Evolutionary conservation across 2,888 invertebrate genomes (phyloP).

Genomic region (Lomographa bimaculata): DNA sequence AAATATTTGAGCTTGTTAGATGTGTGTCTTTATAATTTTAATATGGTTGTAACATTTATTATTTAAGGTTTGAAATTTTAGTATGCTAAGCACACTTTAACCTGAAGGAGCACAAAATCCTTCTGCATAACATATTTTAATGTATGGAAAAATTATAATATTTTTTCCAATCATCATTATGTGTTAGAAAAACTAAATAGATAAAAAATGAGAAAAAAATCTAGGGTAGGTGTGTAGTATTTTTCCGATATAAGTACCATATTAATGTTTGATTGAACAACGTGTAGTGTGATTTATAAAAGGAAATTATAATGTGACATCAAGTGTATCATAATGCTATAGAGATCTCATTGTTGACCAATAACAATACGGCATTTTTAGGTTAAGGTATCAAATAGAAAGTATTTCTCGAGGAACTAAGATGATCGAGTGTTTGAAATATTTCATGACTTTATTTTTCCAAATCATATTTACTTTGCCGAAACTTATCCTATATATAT

Average conservation of each 20-base stretch:
- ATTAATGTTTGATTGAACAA: constrained; percentile 60
- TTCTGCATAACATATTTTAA: constrained; percentile 38
- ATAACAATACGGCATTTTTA: constrained; percentile 83
- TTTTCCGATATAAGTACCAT: constrained; percentile 63
- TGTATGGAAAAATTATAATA: constrained; percentile 40
- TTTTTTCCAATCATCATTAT: constrained; percentile 51
- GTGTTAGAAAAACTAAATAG: constrained; percentile 56
- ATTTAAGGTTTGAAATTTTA: constrained; percentile 58
- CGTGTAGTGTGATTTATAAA: constrained; percentile 58
- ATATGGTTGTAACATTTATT: constrained; percentile 60
- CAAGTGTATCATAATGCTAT: constrained; percentile 72
- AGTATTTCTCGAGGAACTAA: constrained; percentile 50
- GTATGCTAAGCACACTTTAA: constrained; percentile 52
- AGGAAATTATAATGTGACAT: constrained; percentile 66
- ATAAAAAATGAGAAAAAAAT: constrained; percentile 59
- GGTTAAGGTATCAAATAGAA: constrained; percentile 69
- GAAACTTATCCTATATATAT: constrained; percentile 62
- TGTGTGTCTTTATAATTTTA: constrained; percentile 62
- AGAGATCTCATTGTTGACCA: constrained; percentile 83
- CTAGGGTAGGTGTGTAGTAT: constrained; percentile 63
- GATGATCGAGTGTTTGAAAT: constrained; percentile 40
- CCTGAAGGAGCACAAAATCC: constrained; percentile 31
- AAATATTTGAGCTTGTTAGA: constrained; percentile 54
- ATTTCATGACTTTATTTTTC: constrained; percentile 49
- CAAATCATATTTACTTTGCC: constrained; percentile 55